Percentiles rank a stretch among this genome's conserved stretches.
These are phyloP conservation scores for Leucoraja erinaceus DNA, from an alignment of 2,113 vertebrate genomes.

Conservation along the genomic window DNA sequence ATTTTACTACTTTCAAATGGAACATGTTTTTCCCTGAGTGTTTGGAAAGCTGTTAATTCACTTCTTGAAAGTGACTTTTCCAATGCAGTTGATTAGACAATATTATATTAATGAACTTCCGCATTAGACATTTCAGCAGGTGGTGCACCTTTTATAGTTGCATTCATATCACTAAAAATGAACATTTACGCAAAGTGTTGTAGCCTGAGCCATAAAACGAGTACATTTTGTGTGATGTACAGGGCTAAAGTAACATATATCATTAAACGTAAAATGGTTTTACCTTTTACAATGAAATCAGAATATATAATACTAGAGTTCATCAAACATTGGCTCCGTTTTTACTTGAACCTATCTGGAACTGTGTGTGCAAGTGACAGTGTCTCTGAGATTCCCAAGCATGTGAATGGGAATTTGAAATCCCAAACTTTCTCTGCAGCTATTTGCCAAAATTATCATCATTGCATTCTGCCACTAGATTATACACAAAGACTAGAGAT, in stretches of 20 bases:
- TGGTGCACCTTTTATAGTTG: slow-evolving; percentile 22
- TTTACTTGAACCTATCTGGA: no score
- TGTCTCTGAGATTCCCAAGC: no score
- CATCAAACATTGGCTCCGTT: neutral
- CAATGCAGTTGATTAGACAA: slow-evolving; percentile 24
- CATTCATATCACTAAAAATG: slow-evolving; percentile 4
- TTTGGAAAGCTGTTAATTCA: slow-evolving; percentile 30
- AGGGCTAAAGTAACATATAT: neutral
- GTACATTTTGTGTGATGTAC: neutral
- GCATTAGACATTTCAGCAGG: slow-evolving; percentile 12
- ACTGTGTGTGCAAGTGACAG: no score
- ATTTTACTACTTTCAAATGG: slow-evolving; percentile 32
- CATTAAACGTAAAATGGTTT: neutral
- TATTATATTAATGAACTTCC: slow-evolving; percentile 29
- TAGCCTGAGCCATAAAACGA: neutral
- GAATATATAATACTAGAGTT: neutral
- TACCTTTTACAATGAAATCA: neutral
- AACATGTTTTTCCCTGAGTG: slow-evolving; percentile 31
- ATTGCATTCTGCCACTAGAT: no score
- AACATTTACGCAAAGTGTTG: neutral
- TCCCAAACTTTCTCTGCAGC: no score
- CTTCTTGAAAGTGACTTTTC: slow-evolving; percentile 11
- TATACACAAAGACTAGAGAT: no score
- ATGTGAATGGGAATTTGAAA: no score
- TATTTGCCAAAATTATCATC: no score